Percentiles rank a stretch among this genome's conserved stretches.
Evolutionary conservation across 1,140 invertebrate species (phyloP).

Genomic region (Nasonia longicornis): DNA sequence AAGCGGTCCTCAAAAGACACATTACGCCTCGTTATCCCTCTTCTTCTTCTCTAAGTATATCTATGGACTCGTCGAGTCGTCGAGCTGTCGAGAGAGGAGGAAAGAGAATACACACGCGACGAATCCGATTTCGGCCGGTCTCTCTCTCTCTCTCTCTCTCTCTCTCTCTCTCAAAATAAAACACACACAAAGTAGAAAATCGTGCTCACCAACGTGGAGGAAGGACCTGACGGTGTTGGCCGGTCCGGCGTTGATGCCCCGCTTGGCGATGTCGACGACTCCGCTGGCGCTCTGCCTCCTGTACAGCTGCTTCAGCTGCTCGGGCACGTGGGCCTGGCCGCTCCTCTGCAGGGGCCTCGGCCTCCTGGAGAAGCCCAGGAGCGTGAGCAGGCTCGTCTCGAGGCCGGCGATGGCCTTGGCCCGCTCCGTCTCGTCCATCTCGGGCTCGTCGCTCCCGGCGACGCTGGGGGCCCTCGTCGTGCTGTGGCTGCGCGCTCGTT

Average conservation of each 20-base stretch:
- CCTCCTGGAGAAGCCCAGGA: slow-evolving; percentile 80
- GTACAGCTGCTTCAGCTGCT: slow-evolving; percentile 84
- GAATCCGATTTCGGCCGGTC: not conserved
- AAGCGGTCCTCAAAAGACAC: not conserved
- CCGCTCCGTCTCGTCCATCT: slow-evolving; percentile 49
- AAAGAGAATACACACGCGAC: not conserved
- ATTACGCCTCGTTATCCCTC: not conserved
- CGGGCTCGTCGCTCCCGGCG: not conserved
- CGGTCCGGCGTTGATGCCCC: slow-evolving; percentile 75
- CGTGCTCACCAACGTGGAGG: slow-evolving; percentile 79
- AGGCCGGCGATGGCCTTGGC: slow-evolving; percentile 67
- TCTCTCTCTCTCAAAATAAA: too few species aligned
- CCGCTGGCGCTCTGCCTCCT: slow-evolving; percentile 74
- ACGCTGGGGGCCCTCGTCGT: not conserved
- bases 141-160: too few species aligned
- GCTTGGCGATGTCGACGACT: slow-evolving; percentile 75
- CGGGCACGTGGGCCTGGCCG: slow-evolving; percentile 73
- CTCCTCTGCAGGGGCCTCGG: slow-evolving; percentile 61
- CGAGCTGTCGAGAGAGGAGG: too few species aligned
- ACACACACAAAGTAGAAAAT: slow-evolving; percentile 32
- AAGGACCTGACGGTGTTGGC: slow-evolving; percentile 91
- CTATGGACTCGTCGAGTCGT: too few species aligned
- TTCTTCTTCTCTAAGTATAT: too few species aligned
- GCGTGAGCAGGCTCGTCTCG: slow-evolving; percentile 78
- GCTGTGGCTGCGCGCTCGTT: not conserved